Evolutionary conservation across 2,797 vertebrate species (phyloP).

Genomic region (Pristis pectinata): DNA sequence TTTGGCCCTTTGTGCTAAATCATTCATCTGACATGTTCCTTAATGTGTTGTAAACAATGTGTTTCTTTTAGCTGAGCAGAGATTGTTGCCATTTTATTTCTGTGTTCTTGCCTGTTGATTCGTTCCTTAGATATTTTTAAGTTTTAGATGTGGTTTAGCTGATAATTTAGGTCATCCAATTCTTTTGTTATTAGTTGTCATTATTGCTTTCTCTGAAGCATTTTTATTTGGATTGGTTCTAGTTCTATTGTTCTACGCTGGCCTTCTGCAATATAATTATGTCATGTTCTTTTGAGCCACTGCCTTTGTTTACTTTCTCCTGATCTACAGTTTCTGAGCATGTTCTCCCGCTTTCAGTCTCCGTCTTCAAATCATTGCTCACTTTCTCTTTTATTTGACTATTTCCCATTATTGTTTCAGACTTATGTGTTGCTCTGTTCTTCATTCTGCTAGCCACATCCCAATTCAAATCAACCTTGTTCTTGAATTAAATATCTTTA

Average conservation of each 20-base stretch:
- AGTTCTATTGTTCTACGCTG: neutral
- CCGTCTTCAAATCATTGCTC: neutral
- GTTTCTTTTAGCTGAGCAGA: neutral
- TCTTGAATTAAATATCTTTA: neutral
- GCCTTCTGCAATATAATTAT: neutral
- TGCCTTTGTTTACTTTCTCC: neutral
- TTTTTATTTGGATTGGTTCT: neutral
- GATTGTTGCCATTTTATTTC: neutral
- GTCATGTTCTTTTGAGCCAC: neutral
- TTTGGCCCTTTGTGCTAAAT: neutral
- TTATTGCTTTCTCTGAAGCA: neutral
- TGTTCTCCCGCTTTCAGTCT: neutral
- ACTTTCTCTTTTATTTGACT: neutral
- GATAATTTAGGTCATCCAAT: neutral
- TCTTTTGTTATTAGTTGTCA: neutral
- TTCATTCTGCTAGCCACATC: neutral
- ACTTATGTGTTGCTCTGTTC: neutral
- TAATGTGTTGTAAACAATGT: neutral
- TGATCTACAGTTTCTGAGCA: neutral
- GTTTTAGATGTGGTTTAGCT: neutral
- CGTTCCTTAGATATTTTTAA: neutral
- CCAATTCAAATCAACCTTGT: neutral
- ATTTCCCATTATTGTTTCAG: neutral
- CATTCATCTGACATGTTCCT: neutral
- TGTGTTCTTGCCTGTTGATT: neutral